These are phyloP conservation scores for Halictus ligatus DNA, from an alignment of 2,888 invertebrate genomes.

Conservation along the genomic window DNA sequence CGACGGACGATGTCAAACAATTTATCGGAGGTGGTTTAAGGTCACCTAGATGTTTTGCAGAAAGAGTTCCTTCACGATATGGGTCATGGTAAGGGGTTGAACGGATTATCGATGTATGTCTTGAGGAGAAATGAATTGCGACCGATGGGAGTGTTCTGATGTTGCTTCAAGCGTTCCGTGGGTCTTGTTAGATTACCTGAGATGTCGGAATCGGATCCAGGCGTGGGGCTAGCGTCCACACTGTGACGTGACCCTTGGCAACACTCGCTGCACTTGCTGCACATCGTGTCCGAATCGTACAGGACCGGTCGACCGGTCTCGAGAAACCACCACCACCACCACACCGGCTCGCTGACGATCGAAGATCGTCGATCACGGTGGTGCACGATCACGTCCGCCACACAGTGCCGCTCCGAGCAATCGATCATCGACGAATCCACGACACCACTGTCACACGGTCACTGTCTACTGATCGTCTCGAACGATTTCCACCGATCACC, in stretches of 20 bases:
- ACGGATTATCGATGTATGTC: too few relatives aligned
- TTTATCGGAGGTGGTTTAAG: neutral
- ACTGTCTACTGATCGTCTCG: neutral
- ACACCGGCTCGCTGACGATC: constrained; percentile 19
- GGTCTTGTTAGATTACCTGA: constrained; percentile 77
- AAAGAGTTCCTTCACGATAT: neutral
- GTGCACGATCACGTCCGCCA: constrained; percentile 2
- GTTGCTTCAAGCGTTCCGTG: neutral
- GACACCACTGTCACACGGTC: neutral
- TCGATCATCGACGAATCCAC: constrained; percentile 25
- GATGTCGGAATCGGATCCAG: constrained; percentile 80
- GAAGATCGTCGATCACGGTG: constrained; percentile 13
- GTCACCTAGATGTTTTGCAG: neutral
- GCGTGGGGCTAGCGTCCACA: constrained; percentile 80
- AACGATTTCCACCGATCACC: neutral
- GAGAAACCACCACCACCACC: neutral
- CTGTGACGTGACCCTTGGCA: constrained; percentile 83
- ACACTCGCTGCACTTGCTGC: constrained; percentile 85
- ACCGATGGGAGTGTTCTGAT: neutral
- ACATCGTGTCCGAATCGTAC: constrained; percentile 77
- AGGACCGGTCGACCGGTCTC: neutral
- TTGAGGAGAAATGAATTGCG: neutral
- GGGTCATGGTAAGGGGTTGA: neutral
- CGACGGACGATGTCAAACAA: neutral
- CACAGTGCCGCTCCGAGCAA: constrained; percentile 3